Base-by-base conservation (phyloP, 2,797 vertebrate genomes). In the Phrynocephalus forsythii region DNA sequence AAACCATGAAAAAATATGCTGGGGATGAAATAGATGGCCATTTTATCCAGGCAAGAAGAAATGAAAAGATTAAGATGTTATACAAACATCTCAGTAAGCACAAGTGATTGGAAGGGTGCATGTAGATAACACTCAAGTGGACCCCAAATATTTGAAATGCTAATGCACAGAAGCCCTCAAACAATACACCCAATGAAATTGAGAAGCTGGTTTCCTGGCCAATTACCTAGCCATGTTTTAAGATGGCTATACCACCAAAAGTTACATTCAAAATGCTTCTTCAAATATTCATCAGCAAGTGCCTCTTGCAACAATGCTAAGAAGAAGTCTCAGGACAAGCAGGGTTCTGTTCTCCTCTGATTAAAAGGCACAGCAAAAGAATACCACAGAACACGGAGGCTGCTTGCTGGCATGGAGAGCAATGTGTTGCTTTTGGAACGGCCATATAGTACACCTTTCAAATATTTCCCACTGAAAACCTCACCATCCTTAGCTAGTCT, bases 111-210 rank as follows among this genome's bases (percentile, higher is more conserved):
- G 44, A 82, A 86, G 88, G 0, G 1, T 0, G 20, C 16, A 1
- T 3, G 24, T 1, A 22, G 0, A 38, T 0, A 5, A 11, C 66
- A 71, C 75, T 72, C 83, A n/a, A 0, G 6, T 6, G 16, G n/a
- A 1, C 1, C 15, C 67, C 24, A 3, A 8, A 5, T 33, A 68
- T n/a, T 77, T 72, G 10, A 69, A 86, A 82, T 33, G 28, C 1
- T 6, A 16, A 0, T 30, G 13, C 0, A 0, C 13, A 38, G 69
- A 30, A 80, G 1, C 2, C 6, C 5, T 85, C 6, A 9, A 9
- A 91, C 16, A 26, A n/a, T 56, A 82, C 44, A 52, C 2, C n/a
- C 67, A 82, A 84, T 78, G 20, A 69, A 81, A 1, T 1, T 2
- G 50, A 67, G 50, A 48, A 44, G 6, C 28, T 5, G 89, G 24